These are phyloP conservation scores for Euproctis similis DNA, from an alignment of 2,888 invertebrate species.

Conservation along the genomic window DNA sequence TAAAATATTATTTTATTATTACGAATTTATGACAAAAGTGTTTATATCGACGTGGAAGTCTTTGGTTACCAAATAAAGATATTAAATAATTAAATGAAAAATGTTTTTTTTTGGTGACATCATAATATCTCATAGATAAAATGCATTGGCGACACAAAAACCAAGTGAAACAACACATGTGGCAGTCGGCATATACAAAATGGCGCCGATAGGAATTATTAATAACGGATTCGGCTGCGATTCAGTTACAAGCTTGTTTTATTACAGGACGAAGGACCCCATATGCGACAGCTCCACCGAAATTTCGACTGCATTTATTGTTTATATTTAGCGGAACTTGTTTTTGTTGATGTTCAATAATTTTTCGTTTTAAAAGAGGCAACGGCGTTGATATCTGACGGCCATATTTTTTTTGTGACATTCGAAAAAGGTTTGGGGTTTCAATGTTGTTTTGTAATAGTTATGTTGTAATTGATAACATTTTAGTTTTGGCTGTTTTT, in stretches of 20 bases:
- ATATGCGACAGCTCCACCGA: slow-evolving; percentile 60
- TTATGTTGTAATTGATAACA: too few relatives aligned
- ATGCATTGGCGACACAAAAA: slow-evolving; percentile 22
- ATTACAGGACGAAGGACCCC: slow-evolving; percentile 53
- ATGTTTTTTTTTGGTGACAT: too few relatives aligned
- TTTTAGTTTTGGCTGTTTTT: background rate
- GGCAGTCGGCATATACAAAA: slow-evolving; percentile 46
- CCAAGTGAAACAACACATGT: slow-evolving; percentile 40
- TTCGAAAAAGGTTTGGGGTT: slow-evolving; percentile 15
- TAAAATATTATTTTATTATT: too few relatives aligned
- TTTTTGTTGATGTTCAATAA: slow-evolving; percentile 40
- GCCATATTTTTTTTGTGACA: slow-evolving; percentile 17
- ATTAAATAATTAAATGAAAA: too few relatives aligned
- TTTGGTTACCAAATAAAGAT: too few relatives aligned
- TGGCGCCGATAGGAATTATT: slow-evolving; percentile 71
- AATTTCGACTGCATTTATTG: slow-evolving; percentile 48
- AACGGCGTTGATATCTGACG: slow-evolving; percentile 21
- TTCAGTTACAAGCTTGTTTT: slow-evolving; percentile 59
- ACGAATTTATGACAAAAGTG: too few relatives aligned
- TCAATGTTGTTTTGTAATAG: background rate
- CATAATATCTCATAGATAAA: slow-evolving; percentile 8
- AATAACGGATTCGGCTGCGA: slow-evolving; percentile 63
- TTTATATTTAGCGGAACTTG: slow-evolving; percentile 66
- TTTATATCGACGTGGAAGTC: too few relatives aligned
- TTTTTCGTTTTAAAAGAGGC: slow-evolving; percentile 27